These are phyloP conservation scores for Drosophila asahinai DNA, from an alignment of 1,140 invertebrate species.

Conservation along the genomic window DNA sequence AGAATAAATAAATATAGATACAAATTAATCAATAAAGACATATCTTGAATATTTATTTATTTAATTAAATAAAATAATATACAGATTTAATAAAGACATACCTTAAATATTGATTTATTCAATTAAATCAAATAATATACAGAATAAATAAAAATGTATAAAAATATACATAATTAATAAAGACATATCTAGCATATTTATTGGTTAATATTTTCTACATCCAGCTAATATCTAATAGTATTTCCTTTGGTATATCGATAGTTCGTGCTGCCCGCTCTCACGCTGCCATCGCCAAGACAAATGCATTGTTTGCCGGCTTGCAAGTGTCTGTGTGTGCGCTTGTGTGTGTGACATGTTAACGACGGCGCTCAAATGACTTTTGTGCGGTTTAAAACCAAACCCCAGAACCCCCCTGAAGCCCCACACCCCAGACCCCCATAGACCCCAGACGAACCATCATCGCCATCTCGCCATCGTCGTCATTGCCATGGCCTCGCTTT, in stretches of 20 bases:
- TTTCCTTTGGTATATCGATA: background rate
- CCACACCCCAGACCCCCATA: constrained; percentile 4
- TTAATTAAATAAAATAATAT: too few relatives aligned
- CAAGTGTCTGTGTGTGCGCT: constrained; percentile 24
- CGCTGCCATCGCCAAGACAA: constrained; percentile 13
- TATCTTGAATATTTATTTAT: too few relatives aligned
- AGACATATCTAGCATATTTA: too few relatives aligned
- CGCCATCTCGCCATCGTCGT: constrained; percentile 23
- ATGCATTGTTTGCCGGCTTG: constrained; percentile 37
- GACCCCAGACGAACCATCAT: constrained; percentile 10
- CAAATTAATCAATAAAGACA: too few relatives aligned
- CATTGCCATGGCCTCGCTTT: constrained; percentile 51
- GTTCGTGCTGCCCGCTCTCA: constrained; percentile 1
- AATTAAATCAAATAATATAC: too few relatives aligned
- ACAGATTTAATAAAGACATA: too few relatives aligned
- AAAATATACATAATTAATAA: too few relatives aligned
- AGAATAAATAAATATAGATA: too few relatives aligned
- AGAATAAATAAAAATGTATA: too few relatives aligned
- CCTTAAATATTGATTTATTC: too few relatives aligned
- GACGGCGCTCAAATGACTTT: constrained; percentile 80
- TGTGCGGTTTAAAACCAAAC: constrained; percentile 78
- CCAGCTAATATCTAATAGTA: too few relatives aligned
- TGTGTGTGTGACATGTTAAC: constrained; percentile 79
- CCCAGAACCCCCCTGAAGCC: constrained; percentile 11
- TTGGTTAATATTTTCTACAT: too few relatives aligned